These are phyloP conservation scores for Triops cancriformis DNA, from an alignment of 1,140 invertebrate species.

Conservation along the genomic window DNA sequence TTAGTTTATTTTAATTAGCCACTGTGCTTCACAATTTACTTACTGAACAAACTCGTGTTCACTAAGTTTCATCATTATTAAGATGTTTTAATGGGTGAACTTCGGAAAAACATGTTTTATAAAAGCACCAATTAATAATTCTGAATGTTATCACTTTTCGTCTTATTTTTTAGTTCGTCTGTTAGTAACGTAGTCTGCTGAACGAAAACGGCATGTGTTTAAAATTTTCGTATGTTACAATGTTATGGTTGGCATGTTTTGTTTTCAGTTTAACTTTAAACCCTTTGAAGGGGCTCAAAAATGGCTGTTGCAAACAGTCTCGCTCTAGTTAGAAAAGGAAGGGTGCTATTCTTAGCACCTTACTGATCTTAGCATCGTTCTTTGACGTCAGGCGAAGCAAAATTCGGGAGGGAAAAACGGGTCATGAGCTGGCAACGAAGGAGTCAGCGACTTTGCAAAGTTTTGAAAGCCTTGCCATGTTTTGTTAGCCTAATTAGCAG, in stretches of 20 bases:
- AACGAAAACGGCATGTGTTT: no score
- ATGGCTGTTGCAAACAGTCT: background rate
- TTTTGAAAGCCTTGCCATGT: background rate
- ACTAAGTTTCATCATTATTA: no score
- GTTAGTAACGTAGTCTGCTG: no score
- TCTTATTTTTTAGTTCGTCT: no score
- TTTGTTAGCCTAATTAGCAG: background rate
- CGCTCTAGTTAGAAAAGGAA: background rate
- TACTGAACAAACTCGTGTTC: no score
- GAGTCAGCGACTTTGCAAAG: background rate
- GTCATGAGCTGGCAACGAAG: constrained; percentile 10
- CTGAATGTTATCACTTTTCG: no score
- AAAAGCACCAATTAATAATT: no score
- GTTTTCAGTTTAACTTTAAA: background rate
- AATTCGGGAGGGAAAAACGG: background rate
- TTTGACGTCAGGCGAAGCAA: background rate
- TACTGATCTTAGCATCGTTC: background rate
- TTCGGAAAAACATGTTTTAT: no score
- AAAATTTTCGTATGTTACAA: no score
- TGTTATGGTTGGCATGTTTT: background rate
- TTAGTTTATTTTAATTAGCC: no score
- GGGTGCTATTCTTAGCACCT: background rate
- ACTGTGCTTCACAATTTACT: no score
- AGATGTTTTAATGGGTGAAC: no score
- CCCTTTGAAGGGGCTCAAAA: background rate